These are phyloP conservation scores for Setipinna tenuifilis DNA, from an alignment of 2,797 vertebrate genomes.

Conservation along the genomic window DNA sequence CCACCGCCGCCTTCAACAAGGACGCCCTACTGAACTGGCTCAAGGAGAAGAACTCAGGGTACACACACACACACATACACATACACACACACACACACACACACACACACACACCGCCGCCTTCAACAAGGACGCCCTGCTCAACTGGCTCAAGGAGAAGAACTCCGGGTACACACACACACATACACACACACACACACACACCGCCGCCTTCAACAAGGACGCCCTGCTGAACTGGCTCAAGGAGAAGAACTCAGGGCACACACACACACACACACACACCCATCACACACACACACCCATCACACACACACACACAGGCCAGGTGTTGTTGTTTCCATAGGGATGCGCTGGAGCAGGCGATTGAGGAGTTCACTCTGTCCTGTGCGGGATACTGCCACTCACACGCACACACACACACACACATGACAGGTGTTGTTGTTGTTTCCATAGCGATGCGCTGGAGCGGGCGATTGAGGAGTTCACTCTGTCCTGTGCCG, in stretches of 20 bases:
- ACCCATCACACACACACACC: background rate
- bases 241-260: conserved; percentile 96
- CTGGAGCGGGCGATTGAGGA: conserved; percentile 97
- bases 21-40: conserved; percentile 98
- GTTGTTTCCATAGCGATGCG: conserved; percentile 79
- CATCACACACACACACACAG: background rate
- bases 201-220: conserved; percentile 93
- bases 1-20: conserved; percentile 97
- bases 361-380: no score
- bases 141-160: conserved; percentile 89
- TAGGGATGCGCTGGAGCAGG: background rate
- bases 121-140: conserved; percentile 96
- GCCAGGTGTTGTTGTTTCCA: background rate
- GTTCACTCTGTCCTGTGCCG: conserved; percentile 97
- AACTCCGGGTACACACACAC: conserved; percentile 85
- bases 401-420: conserved; percentile 29
- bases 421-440: background rate
- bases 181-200: no score
- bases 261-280: conserved; percentile 42
- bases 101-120: conserved; percentile 67
- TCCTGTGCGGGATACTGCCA: conserved; percentile 65
- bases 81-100: conserved; percentile 4
- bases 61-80: conserved; percentile 43
- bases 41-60: conserved; percentile 96
- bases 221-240: conserved; percentile 93